Percentiles rank a stretch among this genome's conserved stretches.
These are phyloP conservation scores for Sinocyclocheilus anshuiensis DNA, from an alignment of 2,113 vertebrate genomes.

Conservation along the genomic window DNA sequence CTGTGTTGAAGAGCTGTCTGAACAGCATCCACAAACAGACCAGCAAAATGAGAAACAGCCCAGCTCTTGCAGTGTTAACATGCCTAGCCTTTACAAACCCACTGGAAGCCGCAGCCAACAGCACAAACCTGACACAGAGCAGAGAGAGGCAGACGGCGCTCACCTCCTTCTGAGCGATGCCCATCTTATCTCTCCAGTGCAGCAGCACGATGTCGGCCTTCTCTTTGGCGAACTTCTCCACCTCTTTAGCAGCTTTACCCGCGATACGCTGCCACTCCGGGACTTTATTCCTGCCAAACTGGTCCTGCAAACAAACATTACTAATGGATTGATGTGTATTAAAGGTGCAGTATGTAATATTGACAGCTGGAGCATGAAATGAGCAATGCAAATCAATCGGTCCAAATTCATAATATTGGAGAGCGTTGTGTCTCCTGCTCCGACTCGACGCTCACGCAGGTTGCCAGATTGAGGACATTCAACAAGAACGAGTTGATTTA, in stretches of 20 bases:
- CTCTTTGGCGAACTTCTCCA: slow-evolving; percentile 99
- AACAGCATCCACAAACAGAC: not conserved
- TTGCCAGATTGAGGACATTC: too few species aligned
- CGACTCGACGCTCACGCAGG: too few species aligned
- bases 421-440: too few species aligned
- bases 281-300: slow-evolving; percentile 92
- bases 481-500: too few species aligned
- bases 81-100: too few species aligned
- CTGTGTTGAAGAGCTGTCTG: not conserved
- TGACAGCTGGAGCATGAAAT: too few species aligned
- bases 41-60: not conserved
- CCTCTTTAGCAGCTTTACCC: slow-evolving; percentile 98
- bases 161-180: slow-evolving; percentile 98
- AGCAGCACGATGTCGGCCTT: slow-evolving; percentile 94
- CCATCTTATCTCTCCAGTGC: slow-evolving; percentile 99
- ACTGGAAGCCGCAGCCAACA: too few species aligned
- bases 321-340: not conserved
- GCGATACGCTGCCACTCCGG: slow-evolving; percentile 97
- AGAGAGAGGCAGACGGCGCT: slow-evolving; percentile 42
- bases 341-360: too few species aligned
- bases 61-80: not conserved
- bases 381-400: too few species aligned
- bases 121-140: too few species aligned
- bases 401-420: too few species aligned
- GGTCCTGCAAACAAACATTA: slow-evolving; percentile 78